Percentiles rank a stretch among this genome's conserved stretches.
phyloP scores from a whole-genome alignment of 1,140 invertebrate genomes.

The Pseudomyrmex pallidus region DNA sequence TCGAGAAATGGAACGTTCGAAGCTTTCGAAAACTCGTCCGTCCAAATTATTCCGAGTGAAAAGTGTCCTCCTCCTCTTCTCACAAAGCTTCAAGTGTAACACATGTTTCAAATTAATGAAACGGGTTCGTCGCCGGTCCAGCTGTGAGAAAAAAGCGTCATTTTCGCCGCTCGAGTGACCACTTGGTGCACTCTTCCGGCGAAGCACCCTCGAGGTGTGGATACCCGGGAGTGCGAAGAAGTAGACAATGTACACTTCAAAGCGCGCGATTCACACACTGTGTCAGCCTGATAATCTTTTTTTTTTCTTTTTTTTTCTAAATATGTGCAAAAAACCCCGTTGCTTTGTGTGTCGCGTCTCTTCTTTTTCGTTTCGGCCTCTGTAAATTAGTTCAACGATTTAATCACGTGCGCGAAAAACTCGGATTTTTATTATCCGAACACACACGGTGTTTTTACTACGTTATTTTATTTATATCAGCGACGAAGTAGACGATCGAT shows the following conservation, averaged over 20 bases:
- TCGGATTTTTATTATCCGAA: background rate
- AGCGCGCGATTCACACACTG: background rate
- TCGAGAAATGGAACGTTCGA: background rate
- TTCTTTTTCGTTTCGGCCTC: too few relatives aligned
- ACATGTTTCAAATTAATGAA: conserved; percentile 51
- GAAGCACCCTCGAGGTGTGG: background rate
- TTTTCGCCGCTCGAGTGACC: conserved; percentile 38
- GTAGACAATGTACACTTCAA: conserved; percentile 25
- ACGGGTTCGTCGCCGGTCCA: background rate
- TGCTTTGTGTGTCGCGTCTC: too few relatives aligned
- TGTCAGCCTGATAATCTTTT: conserved; percentile 7
- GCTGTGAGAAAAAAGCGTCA: conserved; percentile 27
- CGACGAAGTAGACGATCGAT: background rate
- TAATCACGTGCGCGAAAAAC: conserved; percentile 16
- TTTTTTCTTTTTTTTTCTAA: background rate
- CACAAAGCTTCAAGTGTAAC: background rate
- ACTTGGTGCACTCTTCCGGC: conserved; percentile 37
- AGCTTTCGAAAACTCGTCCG: background rate
- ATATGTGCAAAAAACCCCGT: too few relatives aligned
- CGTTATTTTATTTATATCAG: background rate
- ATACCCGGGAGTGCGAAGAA: conserved; percentile 5
- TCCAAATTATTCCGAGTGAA: background rate
- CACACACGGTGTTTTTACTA: background rate
- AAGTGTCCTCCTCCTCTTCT: background rate
- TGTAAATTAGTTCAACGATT: background rate